Base-by-base conservation (phyloP, 2,797 vertebrate species). In the Anniella stebbinsi region DNA sequence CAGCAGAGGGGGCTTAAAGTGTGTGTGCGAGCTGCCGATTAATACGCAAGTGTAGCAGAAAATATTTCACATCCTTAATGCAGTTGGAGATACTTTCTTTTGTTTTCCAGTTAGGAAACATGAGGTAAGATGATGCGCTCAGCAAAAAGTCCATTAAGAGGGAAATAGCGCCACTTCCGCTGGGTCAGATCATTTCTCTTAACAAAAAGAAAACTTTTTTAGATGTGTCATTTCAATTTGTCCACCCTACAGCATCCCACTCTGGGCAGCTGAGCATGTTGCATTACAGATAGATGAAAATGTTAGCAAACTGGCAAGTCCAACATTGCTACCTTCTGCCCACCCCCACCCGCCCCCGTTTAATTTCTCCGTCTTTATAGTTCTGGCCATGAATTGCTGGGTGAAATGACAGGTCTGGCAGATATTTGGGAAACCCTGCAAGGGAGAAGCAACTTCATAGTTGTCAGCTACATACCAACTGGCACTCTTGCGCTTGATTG, bases 51-150 rank as follows among this genome's bases (percentile, higher is more conserved):
- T 13, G 41, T 18, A 30, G 0, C 0, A 84, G 25, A 72, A 25
- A 85, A 28, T 7, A 67, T 0, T 85, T 73, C 72, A 75, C n/a
- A 38, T 1, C 2, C 57, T 75, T 83, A 51, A 78, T 28, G 33
- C 51, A 60, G 41, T 66, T 38, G 66, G 45, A 54, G 15, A 60
- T 72, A 41, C 48, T 72, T 45, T 54, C 41, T 80, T 75, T 73
- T 86, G 45, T 67, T 90, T 69, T 81, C 33, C 28, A 72, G 41
- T 48, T 41, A 75, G 89, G 57, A 86, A 84, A 54, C 36, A 10
- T 18, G 23, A 77, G 81, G 81, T 21, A 51, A 38, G 45, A 6
- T 48, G 41, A 8, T 51, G 57, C 51, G 41, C 54, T 72, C 36
- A 75, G 87, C 77, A 54, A 51, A 54, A 57, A 18, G 21, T 73